Percentiles rank a stretch among this genome's conserved stretches.
Conservation (phyloP, 2,888 invertebrate species). For the Nomada flava region DNA sequence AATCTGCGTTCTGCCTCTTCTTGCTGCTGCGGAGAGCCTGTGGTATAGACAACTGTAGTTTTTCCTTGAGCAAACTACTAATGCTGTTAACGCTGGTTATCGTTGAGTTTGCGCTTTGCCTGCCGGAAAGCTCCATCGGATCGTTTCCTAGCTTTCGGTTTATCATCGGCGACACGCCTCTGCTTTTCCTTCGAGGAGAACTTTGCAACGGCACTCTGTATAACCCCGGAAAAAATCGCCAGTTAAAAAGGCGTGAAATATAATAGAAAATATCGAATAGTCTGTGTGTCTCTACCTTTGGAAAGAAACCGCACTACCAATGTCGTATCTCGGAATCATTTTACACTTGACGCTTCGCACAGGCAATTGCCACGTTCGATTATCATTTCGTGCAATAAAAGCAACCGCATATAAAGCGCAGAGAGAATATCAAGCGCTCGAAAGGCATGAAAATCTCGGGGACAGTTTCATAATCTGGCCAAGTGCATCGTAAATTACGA, state of each 20-base stretch:
- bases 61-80: conserved; percentile 92
- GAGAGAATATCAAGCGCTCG: neutral
- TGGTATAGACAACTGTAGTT: conserved; percentile 88
- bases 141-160: conserved; percentile 86
- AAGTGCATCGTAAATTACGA: conserved; percentile 2
- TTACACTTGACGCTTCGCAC: conserved; percentile 21
- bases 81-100: conserved; percentile 94
- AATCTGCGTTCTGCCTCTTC: conserved; percentile 81
- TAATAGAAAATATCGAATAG: neutral
- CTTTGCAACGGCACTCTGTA: conserved; percentile 87
- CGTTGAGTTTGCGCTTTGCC: conserved; percentile 90
- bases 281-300: conserved; percentile 73
- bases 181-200: conserved; percentile 87
- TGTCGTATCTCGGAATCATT: conserved; percentile 81
- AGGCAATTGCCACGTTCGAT: neutral
- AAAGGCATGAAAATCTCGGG: neutral
- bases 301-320: conserved; percentile 77
- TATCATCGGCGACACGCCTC: conserved; percentile 86
- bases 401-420: neutral
- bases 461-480: neutral
- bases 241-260: neutral
- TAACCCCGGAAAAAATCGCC: neutral
- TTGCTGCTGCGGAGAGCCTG: conserved; percentile 80
- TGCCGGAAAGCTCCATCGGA: conserved; percentile 85
- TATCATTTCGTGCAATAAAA: neutral